Evolutionary conservation across 53 echinoderm and acorn worm genomes (phyloP), one percentile per base, ranked within the genome.

Genomic region (Temnopleurus reevesii): DNA sequence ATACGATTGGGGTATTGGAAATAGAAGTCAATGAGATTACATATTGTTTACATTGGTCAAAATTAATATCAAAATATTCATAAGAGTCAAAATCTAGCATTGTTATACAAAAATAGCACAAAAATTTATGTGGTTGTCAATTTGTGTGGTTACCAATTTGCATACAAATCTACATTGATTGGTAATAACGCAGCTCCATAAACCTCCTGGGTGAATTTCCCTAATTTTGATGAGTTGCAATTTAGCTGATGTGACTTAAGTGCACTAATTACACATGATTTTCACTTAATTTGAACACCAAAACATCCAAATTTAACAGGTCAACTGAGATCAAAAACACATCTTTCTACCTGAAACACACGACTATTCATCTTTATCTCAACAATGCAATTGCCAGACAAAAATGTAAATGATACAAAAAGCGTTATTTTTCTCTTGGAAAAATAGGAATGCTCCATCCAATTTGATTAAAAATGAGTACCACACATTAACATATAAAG

Each of bases 391-490:
- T 63, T 2, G 34, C 30, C 4, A 63, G 18, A 28, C n/a, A 56
- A 31, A 76, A 41, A n/a, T 44, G 77, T 77, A 33, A 45, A 45
- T 45, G 44, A 45, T 77, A 77, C 44, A 77, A 77, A 77, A 77
- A n/a, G n/a, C 45, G 44, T 24, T 24, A 24, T 24, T 77, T 77
- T 43, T 77, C 45, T 77, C 77, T 45, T 25, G 77, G 44, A 77
- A 77, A 77, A 44, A 77, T 12, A 44, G 77, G 77, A 77, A 77
- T 77, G 77, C 45, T 45, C 44, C 77, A 77, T 77, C 34, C 43
- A 77, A 24, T 77, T 43, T 29, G 30, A 45, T 77, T 24, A 23
- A 45, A n/a, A 77, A 29, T 77, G 63, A 63, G 63, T 63, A 63
- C 34, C 63, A 63, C 63, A 63, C 63, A 34, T 63, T 63, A 31